Base-by-base conservation (phyloP, 1,140 invertebrate genomes). In the Forficula auricularia region DNA sequence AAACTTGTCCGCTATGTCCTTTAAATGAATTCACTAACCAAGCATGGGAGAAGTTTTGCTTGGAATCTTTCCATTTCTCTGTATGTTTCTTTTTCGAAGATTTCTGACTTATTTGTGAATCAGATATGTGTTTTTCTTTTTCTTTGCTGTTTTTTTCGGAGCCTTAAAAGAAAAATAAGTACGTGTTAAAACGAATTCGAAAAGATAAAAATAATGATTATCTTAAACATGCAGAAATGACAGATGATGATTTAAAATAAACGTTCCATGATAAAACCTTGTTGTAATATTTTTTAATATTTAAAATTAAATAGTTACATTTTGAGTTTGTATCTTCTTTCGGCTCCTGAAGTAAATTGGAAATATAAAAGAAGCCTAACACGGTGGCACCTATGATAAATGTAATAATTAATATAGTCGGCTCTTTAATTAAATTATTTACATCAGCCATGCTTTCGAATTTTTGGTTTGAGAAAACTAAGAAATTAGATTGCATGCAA, bases 1-100 rank as follows among this genome's bases (percentile, higher is more conserved):
- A 58, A 15, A 90, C 73, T 0, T 61, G 59, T 0, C 71, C 73
- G 2, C 74, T 77, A 53, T 90, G 85, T 10, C 82, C 82, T 57
- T 87, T 89, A 30, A 90, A 62, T 10, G 77, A 73, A 19, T 75
- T 71, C 1, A 78, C 56, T 38, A 86, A 64, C 82, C 81, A 89
- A 2, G 73, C 70, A 57, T 87, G 81, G 8, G 57, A 55, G 44
- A 71, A 76, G 18, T 57, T 56, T 19, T 67, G 61, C 18, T 60
- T 58, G 0, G 50, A 38, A 34, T 43, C 41, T 19, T 33, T 27
- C 44, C 45, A 41, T 31, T 49, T 49, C 33, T 43, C 48, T 27
- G 38, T 15, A 8, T 44, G 34, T 37, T 48, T 48, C 40, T 48
- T 44, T 35, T 42, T 46, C 12, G 12, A 27, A 8, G 31, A 19